A percentile compares a stretch with the other conserved stretches of the same genome.
Evolutionary conservation across 37 sponge, comb jelly and placozoan species (phyloP).

Genomic region (Corticium candelabrum): DNA sequence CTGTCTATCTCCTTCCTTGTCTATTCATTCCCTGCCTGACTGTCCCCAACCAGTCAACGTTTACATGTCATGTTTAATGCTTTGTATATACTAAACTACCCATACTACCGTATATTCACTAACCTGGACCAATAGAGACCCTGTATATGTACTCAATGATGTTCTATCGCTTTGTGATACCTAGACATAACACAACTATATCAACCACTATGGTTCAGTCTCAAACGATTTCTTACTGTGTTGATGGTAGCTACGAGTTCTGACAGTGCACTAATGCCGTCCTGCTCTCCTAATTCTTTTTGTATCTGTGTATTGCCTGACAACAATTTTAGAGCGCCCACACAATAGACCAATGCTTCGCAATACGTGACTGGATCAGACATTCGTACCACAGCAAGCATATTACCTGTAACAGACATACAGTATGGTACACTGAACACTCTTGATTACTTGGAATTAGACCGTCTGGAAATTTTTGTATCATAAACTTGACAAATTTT

Average conservation of each 20-base stretch:
- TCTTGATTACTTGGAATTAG: too few species aligned
- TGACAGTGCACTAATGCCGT: not conserved
- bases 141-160: not conserved
- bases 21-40: too few species aligned
- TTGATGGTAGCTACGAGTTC: not conserved
- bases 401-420: not conserved
- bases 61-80: too few species aligned
- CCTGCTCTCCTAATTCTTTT: not conserved
- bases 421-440: too few species aligned
- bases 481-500: too few species aligned
- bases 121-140: not conserved
- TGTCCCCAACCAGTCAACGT: too few species aligned
- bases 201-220: too few species aligned
- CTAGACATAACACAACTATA: too few species aligned
- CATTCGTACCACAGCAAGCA: not conserved
- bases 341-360: constrained; percentile 2
- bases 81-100: too few species aligned
- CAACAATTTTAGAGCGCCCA: not conserved
- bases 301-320: constrained; percentile 8
- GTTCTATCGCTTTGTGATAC: not conserved
- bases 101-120: too few species aligned
- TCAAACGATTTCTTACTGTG: not conserved
- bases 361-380: not conserved
- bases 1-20: too few species aligned
- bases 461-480: too few species aligned